A percentile compares a stretch with the other conserved stretches of the same genome.
Conservation (phyloP, 1,140 invertebrate species). For the Heliconius congener region DNA sequence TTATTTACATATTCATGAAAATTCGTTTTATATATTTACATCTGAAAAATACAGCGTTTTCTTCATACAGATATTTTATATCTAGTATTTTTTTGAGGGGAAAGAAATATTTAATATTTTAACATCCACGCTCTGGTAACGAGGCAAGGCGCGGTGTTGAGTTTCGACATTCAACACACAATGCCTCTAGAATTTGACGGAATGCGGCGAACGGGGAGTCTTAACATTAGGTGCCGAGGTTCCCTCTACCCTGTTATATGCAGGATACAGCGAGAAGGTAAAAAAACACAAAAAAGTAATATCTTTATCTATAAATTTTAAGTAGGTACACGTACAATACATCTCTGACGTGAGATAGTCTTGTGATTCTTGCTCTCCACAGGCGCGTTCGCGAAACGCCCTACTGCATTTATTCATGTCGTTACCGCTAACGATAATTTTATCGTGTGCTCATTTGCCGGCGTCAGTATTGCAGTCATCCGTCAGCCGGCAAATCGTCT, state of each 20-base stretch:
- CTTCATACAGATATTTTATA: neutral
- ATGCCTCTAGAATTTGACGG: too few species aligned
- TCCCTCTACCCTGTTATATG: too few species aligned
- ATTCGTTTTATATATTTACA: neutral
- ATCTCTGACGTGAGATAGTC: conserved; percentile 12
- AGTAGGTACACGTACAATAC: conserved; percentile 3
- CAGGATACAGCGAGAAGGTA: too few species aligned
- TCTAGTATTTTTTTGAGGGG: neutral
- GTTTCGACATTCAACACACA: too few species aligned
- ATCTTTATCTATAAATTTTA: neutral
- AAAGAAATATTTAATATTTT: too few species aligned
- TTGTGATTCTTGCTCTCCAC: conserved; percentile 50
- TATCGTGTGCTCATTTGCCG: conserved; percentile 82
- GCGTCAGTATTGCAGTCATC: conserved; percentile 76
- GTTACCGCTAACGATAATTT: conserved; percentile 83
- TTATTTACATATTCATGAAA: conserved; percentile 29
- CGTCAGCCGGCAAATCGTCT: conserved; percentile 76
- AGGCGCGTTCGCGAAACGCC: conserved; percentile 62
- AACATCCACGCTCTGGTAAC: too few species aligned
- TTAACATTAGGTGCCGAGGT: too few species aligned
- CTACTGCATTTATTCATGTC: conserved; percentile 83
- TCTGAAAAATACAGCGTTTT: neutral
- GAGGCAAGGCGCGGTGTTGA: too few species aligned
- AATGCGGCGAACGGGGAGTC: too few species aligned
- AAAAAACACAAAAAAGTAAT: neutral